A percentile compares a stretch with the other conserved stretches of the same genome.
Conservation (phyloP, 2,113 vertebrate species). For the Hyaena hyaena region DNA sequence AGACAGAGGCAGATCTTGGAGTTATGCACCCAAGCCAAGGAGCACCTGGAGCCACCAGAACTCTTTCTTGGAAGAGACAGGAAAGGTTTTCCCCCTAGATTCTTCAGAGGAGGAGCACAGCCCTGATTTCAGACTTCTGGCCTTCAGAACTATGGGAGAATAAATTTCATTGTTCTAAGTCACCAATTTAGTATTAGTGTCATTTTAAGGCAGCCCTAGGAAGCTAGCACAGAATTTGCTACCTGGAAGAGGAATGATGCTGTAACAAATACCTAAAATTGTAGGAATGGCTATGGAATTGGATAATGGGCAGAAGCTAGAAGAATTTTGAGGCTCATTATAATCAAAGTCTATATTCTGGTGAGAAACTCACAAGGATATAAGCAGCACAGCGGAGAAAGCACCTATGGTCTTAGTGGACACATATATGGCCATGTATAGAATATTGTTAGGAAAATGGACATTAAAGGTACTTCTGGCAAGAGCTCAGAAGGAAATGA, state of each 20-base stretch:
- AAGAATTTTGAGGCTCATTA: neutral
- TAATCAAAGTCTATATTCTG: neutral
- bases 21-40: neutral
- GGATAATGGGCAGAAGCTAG: neutral
- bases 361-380: neutral
- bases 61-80: neutral
- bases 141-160: neutral
- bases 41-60: neutral
- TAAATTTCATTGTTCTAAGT: neutral
- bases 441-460: neutral
- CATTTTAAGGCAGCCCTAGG: neutral
- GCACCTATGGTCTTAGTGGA: neutral
- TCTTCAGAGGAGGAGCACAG: neutral
- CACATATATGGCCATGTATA: neutral
- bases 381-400: neutral
- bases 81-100: neutral
- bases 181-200: neutral
- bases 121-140: neutral
- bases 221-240: neutral
- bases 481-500: conserved; percentile 31
- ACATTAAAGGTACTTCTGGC: neutral
- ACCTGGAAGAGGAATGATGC: neutral
- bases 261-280: neutral
- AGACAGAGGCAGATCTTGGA: neutral
- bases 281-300: neutral